Base-by-base conservation (phyloP, 1,140 invertebrate species). In the Drosophila novamexicana region DNA sequence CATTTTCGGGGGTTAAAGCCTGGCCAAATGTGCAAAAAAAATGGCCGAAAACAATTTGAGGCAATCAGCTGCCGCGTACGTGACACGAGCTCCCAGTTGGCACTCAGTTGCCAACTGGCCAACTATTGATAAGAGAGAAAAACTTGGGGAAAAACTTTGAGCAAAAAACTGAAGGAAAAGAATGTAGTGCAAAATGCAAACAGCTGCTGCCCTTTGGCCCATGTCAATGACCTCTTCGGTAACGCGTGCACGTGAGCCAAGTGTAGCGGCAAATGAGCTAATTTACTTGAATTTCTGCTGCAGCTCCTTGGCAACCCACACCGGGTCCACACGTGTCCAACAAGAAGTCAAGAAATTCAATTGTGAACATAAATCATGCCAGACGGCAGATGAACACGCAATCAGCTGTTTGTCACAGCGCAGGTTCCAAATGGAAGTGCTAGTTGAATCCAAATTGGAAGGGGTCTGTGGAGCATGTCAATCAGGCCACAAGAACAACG, bases 271-370 rank as follows among this genome's bases (percentile, higher is more conserved):
- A 88, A 88, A 88, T 83, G 69, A 88, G 83, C 83, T 88, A 88
- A 89, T 88, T 88, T 88, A 69, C 66, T 74, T 52, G 37, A 39
- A 69, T 57, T 49, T 53, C 47, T 39, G 71, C 39, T 76, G 71
- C 39, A 71, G 75, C 56, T 66, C 37, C 42, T 59, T 56, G 47
- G 54, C 36, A 64, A 54, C 42, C 6, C 39, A 14, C 73, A 54
- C 40, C 58, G 16, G 12, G 29, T 47, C 39, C 77, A 61, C 82
- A 82, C 83, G 82, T 85, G 81, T 75, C 63, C 49, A 66, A 34
- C 47, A 72, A 75, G 53, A 82, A 88, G 83, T 88, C 84, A 88
- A 89, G 84, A 89, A 89, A 88, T 89, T 89, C 83, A 80, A 88
- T 88, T 83, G 77, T 18, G 54, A 69, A 77, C 83, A 88, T 88